Base-by-base conservation (phyloP, 2,888 invertebrate species). In the Ischnus inquisitorius region DNA sequence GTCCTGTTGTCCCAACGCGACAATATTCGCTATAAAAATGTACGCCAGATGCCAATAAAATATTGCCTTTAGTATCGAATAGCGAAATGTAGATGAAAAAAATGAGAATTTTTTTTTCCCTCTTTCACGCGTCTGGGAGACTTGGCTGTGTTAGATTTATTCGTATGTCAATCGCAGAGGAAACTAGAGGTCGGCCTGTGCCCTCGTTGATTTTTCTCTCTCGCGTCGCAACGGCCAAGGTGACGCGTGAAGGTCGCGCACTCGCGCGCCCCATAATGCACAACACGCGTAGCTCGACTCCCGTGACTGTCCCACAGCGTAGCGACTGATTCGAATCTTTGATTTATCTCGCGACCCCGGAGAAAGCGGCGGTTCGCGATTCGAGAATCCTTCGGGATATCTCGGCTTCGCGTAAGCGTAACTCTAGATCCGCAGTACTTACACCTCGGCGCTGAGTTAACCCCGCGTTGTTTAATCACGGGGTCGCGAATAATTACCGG, bases 201-300 rank as follows among this genome's bases (percentile, higher is more conserved):
- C 75, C 57, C 76, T 64, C 46, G 41, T 83, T 76, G 71, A 74
- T 83, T 83, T 79, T 71, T 76, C 48, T 75, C n/a, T 75, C 19
- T 16, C 75, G 64, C 51, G 77, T 65, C 57, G 57, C 71, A 60
- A 60, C 71, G 48, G 65, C 25, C 62, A 81, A 81, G 69, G 64
- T 71, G 43, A 65, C 76, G 69, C 65, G 41, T n/a, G 64, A 79
- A 79, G 71, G 79, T 79, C 71, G 48, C 46, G 2, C 43, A 60
- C 28, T 16, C 14, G 68, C 12, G 12, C 16, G 57, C 12, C 39
- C 39, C 34, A 39, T n/a, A 19, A n/a, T n/a, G n/a, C n/a, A n/a
- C n/a, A 12, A 54, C 4, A 28, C 25, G 16, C 54, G n/a, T 54
- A 41, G 34, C n/a, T 5, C 25, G 1, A 16, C 12, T 54, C 16